These are phyloP conservation scores for Toxotes lorentzi DNA, from an alignment of 2,797 vertebrate genomes.

Conservation along the genomic window DNA sequence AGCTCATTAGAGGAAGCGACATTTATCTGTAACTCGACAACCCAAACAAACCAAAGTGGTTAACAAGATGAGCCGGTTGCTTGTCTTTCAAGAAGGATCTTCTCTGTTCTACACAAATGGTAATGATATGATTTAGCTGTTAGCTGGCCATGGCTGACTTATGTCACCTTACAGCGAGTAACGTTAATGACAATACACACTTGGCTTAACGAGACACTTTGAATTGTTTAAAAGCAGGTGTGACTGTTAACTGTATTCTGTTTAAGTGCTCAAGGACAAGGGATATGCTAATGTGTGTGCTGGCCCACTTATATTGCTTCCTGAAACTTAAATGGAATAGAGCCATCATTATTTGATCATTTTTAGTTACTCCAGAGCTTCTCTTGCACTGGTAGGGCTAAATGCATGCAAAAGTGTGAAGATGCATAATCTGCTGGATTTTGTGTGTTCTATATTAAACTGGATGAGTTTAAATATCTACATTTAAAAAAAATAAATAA, in stretches of 20 bases:
- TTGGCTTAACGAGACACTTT: conserved; percentile 1
- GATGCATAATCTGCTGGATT: not conserved
- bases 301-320: not conserved
- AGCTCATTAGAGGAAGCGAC: conserved; percentile 51
- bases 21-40: conserved; percentile 40
- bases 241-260: not conserved
- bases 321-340: conserved; percentile 6
- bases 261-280: not conserved
- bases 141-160: not conserved
- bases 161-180: conserved; percentile 6
- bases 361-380: conserved; percentile 11
- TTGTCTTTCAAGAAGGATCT: conserved; percentile 40
- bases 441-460: not conserved
- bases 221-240: not conserved
- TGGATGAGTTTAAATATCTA: not conserved
- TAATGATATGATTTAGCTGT: not conserved
- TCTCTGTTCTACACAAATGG: conserved; percentile 21
- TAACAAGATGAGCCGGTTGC: conserved; percentile 28
- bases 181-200: conserved; percentile 3
- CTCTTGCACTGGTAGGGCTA: not conserved
- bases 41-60: conserved; percentile 37
- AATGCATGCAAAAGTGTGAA: not conserved
- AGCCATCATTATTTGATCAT: conserved; percentile 20
- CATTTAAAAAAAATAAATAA: not conserved
- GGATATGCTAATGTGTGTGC: conserved; percentile 13